Evolutionary conservation across 2,888 invertebrate genomes (phyloP).

Genomic region (Iselma pallidipennis): DNA sequence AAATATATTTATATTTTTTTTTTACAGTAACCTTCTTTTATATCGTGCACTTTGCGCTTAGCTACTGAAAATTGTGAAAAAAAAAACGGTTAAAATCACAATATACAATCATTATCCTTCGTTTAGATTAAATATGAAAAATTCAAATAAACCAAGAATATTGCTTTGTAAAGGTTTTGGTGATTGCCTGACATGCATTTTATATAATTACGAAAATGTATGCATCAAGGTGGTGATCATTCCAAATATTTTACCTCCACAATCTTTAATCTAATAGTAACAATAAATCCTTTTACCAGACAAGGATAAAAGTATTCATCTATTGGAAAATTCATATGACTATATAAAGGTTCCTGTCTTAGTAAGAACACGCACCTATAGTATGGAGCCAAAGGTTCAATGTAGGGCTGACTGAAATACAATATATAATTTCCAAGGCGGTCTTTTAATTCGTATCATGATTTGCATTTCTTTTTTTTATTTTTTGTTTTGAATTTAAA

Average conservation of each 20-base stretch:
- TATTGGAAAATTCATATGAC: background rate
- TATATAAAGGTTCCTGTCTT: background rate
- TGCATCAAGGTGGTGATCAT: background rate
- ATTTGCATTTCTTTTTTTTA: constrained; percentile 26
- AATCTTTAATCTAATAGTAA: background rate
- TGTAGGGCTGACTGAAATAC: constrained; percentile 13
- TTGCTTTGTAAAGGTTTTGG: no score
- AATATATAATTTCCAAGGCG: constrained; percentile 19
- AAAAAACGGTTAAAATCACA: no score
- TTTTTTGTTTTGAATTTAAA: constrained; percentile 24
- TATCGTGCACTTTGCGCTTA: no score
- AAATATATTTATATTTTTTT: background rate
- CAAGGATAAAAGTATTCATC: background rate
- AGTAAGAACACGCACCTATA: constrained; percentile 21
- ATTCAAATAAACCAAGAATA: background rate
- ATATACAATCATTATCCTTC: no score
- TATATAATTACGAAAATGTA: background rate
- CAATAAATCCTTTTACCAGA: background rate
- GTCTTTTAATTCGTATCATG: constrained; percentile 13
- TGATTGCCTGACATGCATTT: background rate
- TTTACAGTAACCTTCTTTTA: no score
- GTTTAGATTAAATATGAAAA: no score
- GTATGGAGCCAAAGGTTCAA: constrained; percentile 11
- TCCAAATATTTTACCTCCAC: background rate
- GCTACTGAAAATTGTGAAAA: no score